Evolutionary conservation across 2,797 vertebrate genomes (phyloP), one percentile per base, ranked within the genome.

Genomic region (Parotocinclus haroldoi): DNA sequence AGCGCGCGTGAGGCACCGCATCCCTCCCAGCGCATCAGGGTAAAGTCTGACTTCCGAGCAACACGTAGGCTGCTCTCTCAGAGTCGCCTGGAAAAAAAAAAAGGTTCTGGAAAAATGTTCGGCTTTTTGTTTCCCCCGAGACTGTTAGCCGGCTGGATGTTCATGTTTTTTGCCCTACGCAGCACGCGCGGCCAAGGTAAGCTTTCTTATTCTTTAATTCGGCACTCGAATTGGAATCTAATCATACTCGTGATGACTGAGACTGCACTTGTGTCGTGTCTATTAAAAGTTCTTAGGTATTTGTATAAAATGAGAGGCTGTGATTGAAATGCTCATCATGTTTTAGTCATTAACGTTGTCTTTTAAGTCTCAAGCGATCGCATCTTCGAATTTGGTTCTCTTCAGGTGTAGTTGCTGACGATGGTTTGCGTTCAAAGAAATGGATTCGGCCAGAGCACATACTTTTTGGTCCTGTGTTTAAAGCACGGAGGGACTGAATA

Each of bases 181-280:
- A n/a, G 78, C 63, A 80, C 83, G 57, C 71, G 58, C 37, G 85
- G 85, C 73, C 90, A 91, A 88, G 90, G 90, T 91, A 89, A 79
- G 73, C 14, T 19, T 11, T 39, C 40, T 17, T 1, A 7, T 50
- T 37, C 36, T 11, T 14, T 10, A 40, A 12, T 6, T 10, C 18
- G 44, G n/a, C 10, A 48, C 27, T 49, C 4, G 48, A 50, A 7
- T 50, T 14, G n/a, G n/a, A n/a, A 14, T 9, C 16, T 1, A 50
- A 50, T 14, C 48, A n/a, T 50, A n/a, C 48, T 50, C 48, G 3
- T 50, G 4, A 16, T 14, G 14, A 16, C 8, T 4, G 48, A 50
- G 27, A 27, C 27, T 27, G 27, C 2, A 27, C 27, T 27, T 27
- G 5, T 27, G 2, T 5, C 2, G 5, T 2, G 27, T 27, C 27